A percentile compares a stretch with the other conserved stretches of the same genome.
Conservation (phyloP, 2,888 invertebrate genomes). For the Tetragonula carbonaria region DNA sequence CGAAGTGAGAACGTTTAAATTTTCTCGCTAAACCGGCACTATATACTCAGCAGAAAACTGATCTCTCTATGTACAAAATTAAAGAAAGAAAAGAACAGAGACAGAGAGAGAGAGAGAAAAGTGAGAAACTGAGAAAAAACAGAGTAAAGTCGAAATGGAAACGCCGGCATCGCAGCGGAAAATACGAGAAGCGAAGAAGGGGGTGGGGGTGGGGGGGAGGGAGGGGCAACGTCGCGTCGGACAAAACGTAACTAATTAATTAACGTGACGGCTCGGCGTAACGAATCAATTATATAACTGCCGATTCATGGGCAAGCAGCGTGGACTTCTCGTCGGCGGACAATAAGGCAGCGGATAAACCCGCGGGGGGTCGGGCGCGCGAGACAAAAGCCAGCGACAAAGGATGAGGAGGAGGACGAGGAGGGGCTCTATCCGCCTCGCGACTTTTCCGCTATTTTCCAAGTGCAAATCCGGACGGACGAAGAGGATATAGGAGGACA, state of each 20-base stretch:
- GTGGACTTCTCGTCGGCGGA: constrained; percentile 14
- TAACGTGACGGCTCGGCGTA: constrained; percentile 31
- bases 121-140: neutral
- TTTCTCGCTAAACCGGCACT: neutral
- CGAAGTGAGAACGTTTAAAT: neutral
- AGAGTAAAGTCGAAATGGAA: neutral
- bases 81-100: neutral
- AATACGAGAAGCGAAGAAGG: too few species aligned
- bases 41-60: too few species aligned
- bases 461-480: constrained; percentile 46
- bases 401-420: constrained; percentile 10
- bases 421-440: constrained; percentile 6
- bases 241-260: constrained; percentile 41
- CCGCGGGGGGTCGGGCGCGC: neutral
- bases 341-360: constrained; percentile 13
- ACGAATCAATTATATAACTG: constrained; percentile 41
- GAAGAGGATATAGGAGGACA: neutral
- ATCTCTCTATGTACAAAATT: neutral
- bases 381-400: constrained; percentile 38
- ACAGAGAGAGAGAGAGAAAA: neutral
- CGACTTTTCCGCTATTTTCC: constrained; percentile 37
- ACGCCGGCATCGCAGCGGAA: neutral
- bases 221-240: neutral
- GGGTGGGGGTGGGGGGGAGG: too few species aligned
- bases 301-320: constrained; percentile 24